These are phyloP conservation scores for Pseudoips prasinana DNA, from an alignment of 2,888 invertebrate genomes.

Conservation along the genomic window DNA sequence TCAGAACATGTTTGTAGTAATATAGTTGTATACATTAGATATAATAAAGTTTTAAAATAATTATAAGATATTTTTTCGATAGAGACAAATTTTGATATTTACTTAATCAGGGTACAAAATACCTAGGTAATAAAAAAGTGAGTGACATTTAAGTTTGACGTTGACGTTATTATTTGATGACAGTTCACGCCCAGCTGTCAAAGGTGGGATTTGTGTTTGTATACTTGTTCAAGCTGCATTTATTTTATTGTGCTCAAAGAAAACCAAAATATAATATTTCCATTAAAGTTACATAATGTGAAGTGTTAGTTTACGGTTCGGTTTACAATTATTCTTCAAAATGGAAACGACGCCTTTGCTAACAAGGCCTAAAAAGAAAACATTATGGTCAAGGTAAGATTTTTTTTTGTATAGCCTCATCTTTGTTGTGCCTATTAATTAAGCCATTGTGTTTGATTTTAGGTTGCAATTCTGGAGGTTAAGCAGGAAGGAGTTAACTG, in stretches of 20 bases:
- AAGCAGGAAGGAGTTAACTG: slow-evolving; percentile 87
- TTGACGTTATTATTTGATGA: slow-evolving; percentile 4
- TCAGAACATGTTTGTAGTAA: no score
- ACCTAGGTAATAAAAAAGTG: no score
- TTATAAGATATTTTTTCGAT: no score
- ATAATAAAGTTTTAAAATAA: no score
- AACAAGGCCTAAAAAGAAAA: slow-evolving; percentile 62
- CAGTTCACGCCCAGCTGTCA: slow-evolving; percentile 24
- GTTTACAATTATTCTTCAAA: slow-evolving; percentile 10
- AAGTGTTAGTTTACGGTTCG: slow-evolving; percentile 12
- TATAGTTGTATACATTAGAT: no score
- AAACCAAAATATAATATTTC: slow-evolving; percentile 11
- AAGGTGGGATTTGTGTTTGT: slow-evolving; percentile 24
- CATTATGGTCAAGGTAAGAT: slow-evolving; percentile 72
- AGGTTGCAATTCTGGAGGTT: slow-evolving; percentile 91
- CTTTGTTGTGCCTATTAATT: slow-evolving; percentile 34
- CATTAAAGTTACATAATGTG: slow-evolving; percentile 17
- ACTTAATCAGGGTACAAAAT: no score
- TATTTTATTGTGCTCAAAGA: slow-evolving; percentile 11
- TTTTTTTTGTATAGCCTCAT: slow-evolving; percentile 19
- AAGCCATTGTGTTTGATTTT: slow-evolving; percentile 35
- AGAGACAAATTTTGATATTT: no score
- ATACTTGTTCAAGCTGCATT: slow-evolving; percentile 4
- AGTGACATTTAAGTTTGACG: slow-evolving; percentile 10
- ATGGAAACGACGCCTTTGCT: slow-evolving; percentile 76